A percentile compares a stretch with the other conserved stretches of the same genome.
Evolutionary conservation across 2,888 invertebrate species (phyloP).

Genomic region (Epistrophe grossulariae): DNA sequence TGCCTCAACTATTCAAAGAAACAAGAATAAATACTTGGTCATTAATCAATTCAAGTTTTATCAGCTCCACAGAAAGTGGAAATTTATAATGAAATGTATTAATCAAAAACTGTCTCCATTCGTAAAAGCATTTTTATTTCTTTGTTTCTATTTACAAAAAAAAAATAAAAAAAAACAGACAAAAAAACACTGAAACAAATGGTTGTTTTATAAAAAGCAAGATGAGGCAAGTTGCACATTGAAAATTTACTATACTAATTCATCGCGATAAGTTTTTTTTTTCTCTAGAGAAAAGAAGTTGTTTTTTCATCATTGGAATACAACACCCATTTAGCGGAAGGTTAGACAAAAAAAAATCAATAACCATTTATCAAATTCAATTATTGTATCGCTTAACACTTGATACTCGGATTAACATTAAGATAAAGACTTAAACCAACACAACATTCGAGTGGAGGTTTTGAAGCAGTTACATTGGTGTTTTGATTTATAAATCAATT

Average conservation of each 20-base stretch:
- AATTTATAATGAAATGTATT: conserved; percentile 72
- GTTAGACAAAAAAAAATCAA: background rate
- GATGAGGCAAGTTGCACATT: conserved; percentile 26
- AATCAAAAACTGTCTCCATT: conserved; percentile 62
- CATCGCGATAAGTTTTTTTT: conserved; percentile 35
- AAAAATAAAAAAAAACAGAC: conserved; percentile 1
- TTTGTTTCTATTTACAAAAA: conserved; percentile 33
- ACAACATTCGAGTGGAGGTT: background rate
- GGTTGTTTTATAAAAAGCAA: conserved; percentile 30
- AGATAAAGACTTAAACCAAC: conserved; percentile 21
- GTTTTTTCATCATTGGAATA: conserved; percentile 47
- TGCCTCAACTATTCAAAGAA: conserved; percentile 28
- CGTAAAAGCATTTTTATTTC: conserved; percentile 70
- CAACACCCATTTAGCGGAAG: conserved; percentile 42
- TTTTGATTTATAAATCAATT: conserved; percentile 59
- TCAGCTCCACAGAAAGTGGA: conserved; percentile 69
- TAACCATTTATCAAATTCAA: conserved; percentile 60
- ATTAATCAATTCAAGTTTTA: conserved; percentile 69
- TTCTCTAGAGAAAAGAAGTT: conserved; percentile 23
- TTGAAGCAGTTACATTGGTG: conserved; percentile 31
- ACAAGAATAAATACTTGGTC: conserved; percentile 37
- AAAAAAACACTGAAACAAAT: conserved; percentile 22
- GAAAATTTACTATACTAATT: conserved; percentile 37
- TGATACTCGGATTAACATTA: conserved; percentile 42
- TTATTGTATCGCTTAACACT: conserved; percentile 53